Percentiles rank a stretch among this genome's conserved stretches.
These are phyloP conservation scores for Phylloscopus collybita DNA, from an alignment of 2,797 vertebrate genomes.

Conservation along the genomic window DNA sequence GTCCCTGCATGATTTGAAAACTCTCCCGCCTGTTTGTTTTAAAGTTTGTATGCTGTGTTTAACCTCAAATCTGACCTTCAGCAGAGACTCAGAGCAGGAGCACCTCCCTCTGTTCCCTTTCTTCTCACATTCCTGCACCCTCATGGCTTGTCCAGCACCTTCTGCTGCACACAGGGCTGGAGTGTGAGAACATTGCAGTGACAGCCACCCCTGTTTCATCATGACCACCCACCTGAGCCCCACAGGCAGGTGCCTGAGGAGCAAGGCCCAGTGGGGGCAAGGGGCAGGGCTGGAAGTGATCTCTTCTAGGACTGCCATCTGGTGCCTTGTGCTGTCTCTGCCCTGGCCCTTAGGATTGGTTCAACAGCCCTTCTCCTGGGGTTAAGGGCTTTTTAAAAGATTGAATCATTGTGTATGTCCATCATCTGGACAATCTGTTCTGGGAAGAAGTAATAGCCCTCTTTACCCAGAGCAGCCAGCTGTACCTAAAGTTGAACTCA, in stretches of 20 bases:
- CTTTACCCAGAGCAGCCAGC: not conserved
- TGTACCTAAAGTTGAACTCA: conserved; percentile 22
- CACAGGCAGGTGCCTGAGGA: not conserved
- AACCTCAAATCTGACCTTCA: not conserved
- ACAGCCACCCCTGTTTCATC: not conserved
- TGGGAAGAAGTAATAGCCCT: not conserved
- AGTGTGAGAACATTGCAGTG: not conserved
- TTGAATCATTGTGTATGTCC: not conserved
- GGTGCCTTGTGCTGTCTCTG: not conserved
- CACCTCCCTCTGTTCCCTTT: not conserved
- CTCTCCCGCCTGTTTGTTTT: not conserved
- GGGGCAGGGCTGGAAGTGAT: fast-evolving
- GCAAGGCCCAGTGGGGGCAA: fast-evolving
- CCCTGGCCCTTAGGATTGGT: fast-evolving
- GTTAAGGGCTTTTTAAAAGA: not conserved
- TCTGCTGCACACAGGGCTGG: not conserved
- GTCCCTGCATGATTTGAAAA: not conserved
- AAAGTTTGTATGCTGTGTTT: not conserved
- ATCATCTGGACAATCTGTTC: not conserved
- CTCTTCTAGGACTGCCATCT: not conserved
- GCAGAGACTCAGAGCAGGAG: not conserved
- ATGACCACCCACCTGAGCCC: not conserved
- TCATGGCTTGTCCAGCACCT: not conserved
- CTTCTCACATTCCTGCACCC: not conserved
- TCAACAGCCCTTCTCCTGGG: not conserved